Percentiles rank a stretch among this genome's conserved stretches.
Evolutionary conservation across 2,113 vertebrate genomes (phyloP).

Genomic region (Dryoscopus gambensis): DNA sequence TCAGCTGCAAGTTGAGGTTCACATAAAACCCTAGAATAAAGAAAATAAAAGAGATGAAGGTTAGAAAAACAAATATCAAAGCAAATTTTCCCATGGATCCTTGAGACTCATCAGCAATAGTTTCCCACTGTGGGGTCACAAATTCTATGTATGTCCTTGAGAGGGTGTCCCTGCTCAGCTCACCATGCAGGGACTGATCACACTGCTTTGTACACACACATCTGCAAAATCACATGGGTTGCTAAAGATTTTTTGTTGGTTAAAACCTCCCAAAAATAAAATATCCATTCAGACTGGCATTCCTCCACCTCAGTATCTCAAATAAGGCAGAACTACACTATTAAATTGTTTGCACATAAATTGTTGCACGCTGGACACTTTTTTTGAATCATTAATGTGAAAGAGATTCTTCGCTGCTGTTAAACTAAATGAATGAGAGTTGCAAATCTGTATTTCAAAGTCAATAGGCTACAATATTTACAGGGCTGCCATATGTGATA

Average conservation of each 20-base stretch:
- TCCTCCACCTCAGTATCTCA: background rate
- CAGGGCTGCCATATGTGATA: conserved; percentile 30
- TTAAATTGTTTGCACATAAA: background rate
- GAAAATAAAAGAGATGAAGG: background rate
- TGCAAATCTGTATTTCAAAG: conserved; percentile 65
- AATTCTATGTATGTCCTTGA: background rate
- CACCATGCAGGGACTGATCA: background rate
- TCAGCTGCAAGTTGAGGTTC: background rate
- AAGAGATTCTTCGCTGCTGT: conserved; percentile 29
- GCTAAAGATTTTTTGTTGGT: background rate
- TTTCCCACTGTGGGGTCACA: background rate
- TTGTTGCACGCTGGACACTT: background rate
- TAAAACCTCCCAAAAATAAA: background rate
- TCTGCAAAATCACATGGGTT: background rate
- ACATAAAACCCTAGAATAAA: background rate
- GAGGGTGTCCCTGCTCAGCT: background rate
- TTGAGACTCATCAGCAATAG: background rate
- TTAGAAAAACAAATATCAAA: background rate
- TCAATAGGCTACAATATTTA: conserved; percentile 56
- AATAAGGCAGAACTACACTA: background rate
- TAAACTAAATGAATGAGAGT: conserved; percentile 30
- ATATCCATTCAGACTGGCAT: background rate
- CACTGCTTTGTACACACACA: background rate
- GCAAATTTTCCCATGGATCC: background rate
- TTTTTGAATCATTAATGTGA: background rate